phyloP scores from a whole-genome alignment of 2,113 vertebrate genomes.

The Morone saxatilis region DNA sequence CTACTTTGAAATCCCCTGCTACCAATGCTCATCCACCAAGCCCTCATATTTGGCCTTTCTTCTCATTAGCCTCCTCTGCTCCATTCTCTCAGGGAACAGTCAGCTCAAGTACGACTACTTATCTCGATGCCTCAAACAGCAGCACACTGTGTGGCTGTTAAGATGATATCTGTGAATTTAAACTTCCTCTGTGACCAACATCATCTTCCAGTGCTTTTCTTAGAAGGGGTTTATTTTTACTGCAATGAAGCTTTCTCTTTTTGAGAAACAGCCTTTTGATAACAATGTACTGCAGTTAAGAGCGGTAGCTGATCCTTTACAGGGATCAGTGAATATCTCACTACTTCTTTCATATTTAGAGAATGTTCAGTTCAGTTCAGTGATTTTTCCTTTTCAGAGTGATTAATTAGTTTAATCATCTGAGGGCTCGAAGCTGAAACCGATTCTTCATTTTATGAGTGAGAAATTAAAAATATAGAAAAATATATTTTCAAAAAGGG shows the following conservation, averaged over 20 bases:
- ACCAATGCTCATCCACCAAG: conserved; percentile 1
- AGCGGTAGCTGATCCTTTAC: neutral
- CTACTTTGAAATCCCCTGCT: conserved; percentile 9
- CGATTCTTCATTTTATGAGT: neutral
- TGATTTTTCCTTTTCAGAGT: neutral
- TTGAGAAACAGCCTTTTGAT: neutral
- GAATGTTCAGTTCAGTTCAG: neutral
- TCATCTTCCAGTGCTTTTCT: neutral
- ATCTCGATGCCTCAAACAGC: conserved; percentile 14
- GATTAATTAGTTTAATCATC: neutral
- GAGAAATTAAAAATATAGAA: too few relatives aligned
- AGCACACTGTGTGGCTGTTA: conserved; percentile 1
- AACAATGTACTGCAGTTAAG: neutral
- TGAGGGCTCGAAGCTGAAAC: too few relatives aligned
- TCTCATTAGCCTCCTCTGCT: conserved; percentile 16
- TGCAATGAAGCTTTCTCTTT: neutral
- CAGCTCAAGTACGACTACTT: conserved; percentile 10
- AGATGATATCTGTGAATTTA: conserved; percentile 21
- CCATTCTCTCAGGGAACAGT: conserved; percentile 11
- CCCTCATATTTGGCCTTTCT: conserved; percentile 19
- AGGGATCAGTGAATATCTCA: neutral
- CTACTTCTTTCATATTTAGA: neutral
- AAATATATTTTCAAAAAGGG: too few relatives aligned
- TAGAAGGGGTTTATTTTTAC: neutral
- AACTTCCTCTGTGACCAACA: neutral